Evolutionary conservation across 2,888 invertebrate genomes (phyloP).

Genomic region (Agelastica alni): DNA sequence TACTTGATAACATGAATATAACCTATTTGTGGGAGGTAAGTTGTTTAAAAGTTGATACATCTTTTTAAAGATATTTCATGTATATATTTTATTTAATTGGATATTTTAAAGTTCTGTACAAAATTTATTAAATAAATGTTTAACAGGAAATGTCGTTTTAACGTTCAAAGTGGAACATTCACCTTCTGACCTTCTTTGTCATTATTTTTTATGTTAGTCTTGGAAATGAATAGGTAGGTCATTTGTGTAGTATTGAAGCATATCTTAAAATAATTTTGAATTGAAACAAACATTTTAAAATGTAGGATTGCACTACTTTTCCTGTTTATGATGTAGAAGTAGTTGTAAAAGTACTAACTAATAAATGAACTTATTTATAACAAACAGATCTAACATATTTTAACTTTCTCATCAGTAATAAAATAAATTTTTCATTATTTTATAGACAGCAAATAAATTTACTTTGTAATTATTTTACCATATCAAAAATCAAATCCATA

Average conservation of each 20-base stretch:
- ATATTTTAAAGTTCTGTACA: background rate
- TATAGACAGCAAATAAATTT: too few relatives aligned
- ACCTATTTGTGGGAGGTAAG: slow-evolving; percentile 47
- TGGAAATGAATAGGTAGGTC: slow-evolving; percentile 7
- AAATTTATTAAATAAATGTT: background rate
- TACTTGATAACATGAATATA: slow-evolving; percentile 43
- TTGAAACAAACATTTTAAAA: too few relatives aligned
- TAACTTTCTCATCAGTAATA: too few relatives aligned
- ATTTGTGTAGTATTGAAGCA: background rate
- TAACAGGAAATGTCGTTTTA: slow-evolving; percentile 7
- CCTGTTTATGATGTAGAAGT: too few relatives aligned
- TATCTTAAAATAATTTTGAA: too few relatives aligned
- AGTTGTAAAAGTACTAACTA: too few relatives aligned
- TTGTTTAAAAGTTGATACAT: slow-evolving; percentile 3
- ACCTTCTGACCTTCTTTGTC: slow-evolving; percentile 23
- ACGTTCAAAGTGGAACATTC: slow-evolving; percentile 15
- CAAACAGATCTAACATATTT: too few relatives aligned
- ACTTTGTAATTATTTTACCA: too few relatives aligned
- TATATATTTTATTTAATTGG: background rate
- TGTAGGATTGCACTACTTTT: too few relatives aligned
- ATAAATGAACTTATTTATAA: too few relatives aligned
- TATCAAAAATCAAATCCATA: too few relatives aligned
- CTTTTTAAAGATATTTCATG: background rate
- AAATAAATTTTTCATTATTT: too few relatives aligned
- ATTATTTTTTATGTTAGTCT: slow-evolving; percentile 4